Evolutionary conservation across 2,888 invertebrate species (phyloP).

Genomic region (Tupiocoris notatus): DNA sequence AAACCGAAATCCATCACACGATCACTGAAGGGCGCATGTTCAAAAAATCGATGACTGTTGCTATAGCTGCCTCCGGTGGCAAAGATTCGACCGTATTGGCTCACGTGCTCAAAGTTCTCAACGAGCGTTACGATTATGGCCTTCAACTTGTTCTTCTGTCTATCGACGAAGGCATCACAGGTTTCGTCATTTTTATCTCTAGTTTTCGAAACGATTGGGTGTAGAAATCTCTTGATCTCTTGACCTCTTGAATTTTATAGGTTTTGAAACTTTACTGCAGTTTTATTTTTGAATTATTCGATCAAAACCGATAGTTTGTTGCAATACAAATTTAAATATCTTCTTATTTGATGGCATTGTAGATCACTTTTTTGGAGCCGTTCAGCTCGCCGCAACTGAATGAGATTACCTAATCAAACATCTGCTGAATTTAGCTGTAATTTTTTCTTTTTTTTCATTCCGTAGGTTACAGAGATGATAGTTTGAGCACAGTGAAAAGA

Average conservation of each 20-base stretch:
- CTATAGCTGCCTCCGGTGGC: slow-evolving; percentile 90
- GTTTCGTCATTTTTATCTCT: slow-evolving; percentile 53
- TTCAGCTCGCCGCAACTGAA: too few relatives aligned
- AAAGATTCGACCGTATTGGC: slow-evolving; percentile 98
- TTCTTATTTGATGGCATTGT: too few relatives aligned
- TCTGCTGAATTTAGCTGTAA: too few relatives aligned
- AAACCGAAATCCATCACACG: slow-evolving; percentile 91
- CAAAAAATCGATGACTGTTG: slow-evolving; percentile 78
- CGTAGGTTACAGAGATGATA: slow-evolving; percentile 86
- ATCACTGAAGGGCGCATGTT: slow-evolving; percentile 80
- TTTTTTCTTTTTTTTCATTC: background rate
- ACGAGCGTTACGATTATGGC: slow-evolving; percentile 86
- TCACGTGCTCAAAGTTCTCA: slow-evolving; percentile 85
- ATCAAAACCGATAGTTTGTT: too few relatives aligned
- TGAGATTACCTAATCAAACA: too few relatives aligned
- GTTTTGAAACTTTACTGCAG: too few relatives aligned
- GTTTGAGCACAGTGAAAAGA: slow-evolving; percentile 91
- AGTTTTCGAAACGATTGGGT: too few relatives aligned
- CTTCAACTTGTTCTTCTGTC: slow-evolving; percentile 86
- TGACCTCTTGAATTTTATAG: too few relatives aligned
- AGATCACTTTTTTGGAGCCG: too few relatives aligned
- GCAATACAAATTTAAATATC: too few relatives aligned
- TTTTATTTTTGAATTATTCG: too few relatives aligned
- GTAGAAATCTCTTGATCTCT: too few relatives aligned
- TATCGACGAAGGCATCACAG: slow-evolving; percentile 97